phyloP scores from a whole-genome alignment of 2,113 vertebrate genomes.

The Urocynchramus pylzowi region DNA sequence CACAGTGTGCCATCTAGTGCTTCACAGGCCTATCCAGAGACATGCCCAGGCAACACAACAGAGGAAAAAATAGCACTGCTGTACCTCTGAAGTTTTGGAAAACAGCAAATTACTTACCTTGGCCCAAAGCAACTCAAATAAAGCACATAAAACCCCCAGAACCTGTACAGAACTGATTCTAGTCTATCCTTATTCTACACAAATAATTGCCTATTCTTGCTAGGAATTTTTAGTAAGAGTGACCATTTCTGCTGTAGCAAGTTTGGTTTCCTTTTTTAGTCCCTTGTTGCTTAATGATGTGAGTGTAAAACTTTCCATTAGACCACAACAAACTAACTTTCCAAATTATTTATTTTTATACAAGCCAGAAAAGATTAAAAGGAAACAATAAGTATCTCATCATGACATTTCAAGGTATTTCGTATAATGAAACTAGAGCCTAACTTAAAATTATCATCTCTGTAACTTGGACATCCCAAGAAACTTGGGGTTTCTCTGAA shows the following conservation, averaged over 20 bases:
- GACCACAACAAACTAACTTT: neutral
- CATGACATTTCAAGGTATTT: neutral
- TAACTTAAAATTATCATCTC: neutral
- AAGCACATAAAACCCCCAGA: neutral
- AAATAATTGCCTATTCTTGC: neutral
- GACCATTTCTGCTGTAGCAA: neutral
- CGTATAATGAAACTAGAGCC: neutral
- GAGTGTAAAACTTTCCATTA: neutral
- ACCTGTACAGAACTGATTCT: neutral
- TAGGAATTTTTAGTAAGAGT: neutral
- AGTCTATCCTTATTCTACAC: neutral
- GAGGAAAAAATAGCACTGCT: neutral
- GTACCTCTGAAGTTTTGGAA: neutral
- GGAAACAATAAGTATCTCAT: neutral
- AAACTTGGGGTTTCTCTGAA: too few relatives aligned
- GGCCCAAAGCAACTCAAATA: neutral
- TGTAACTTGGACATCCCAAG: rapidly evolving
- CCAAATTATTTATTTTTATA: neutral
- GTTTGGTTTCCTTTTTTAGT: neutral
- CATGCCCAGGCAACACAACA: rapidly evolving
- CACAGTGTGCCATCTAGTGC: conserved; percentile 71
- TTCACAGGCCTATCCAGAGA: neutral
- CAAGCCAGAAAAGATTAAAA: neutral
- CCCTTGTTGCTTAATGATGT: rapidly evolving
- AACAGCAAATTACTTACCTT: neutral